Evolutionary conservation across 2,797 vertebrate species (phyloP).

Genomic region (Epinephelus malabaricus): DNA sequence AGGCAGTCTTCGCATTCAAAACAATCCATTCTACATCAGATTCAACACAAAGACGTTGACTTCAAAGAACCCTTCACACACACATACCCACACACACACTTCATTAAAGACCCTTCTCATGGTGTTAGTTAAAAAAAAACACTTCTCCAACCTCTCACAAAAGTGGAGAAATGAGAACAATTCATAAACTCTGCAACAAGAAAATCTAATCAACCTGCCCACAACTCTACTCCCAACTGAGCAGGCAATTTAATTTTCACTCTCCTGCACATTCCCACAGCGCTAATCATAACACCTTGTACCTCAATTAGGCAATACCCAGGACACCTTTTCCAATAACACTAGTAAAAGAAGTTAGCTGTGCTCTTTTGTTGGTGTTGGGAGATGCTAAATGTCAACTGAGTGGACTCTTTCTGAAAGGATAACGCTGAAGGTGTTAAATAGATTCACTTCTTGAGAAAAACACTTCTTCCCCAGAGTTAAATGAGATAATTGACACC

Average conservation of each 20-base stretch:
- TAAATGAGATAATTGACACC: background rate
- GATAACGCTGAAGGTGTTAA: background rate
- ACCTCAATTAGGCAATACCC: background rate
- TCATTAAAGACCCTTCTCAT: constrained; percentile 53
- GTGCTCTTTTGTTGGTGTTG: background rate
- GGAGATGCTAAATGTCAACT: constrained; percentile 6
- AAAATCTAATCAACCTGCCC: constrained; percentile 34
- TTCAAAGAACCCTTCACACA: constrained; percentile 57
- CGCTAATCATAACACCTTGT: constrained; percentile 9
- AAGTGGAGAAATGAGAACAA: constrained; percentile 28
- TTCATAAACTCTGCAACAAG: constrained; percentile 21
- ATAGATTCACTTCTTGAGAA: background rate
- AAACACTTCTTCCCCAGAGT: background rate
- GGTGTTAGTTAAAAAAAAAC: constrained; percentile 24
- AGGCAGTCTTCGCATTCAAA: constrained; percentile 57
- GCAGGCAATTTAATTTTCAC: constrained; percentile 27
- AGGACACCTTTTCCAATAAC: constrained; percentile 34
- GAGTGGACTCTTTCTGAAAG: constrained; percentile 8
- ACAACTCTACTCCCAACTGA: constrained; percentile 21
- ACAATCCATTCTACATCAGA: constrained; percentile 59
- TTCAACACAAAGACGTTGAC: constrained; percentile 41
- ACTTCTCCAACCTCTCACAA: constrained; percentile 27
- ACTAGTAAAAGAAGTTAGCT: background rate
- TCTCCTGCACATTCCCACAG: background rate
- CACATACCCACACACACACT: constrained; percentile 25